These are phyloP conservation scores for Sphyrna mokarran DNA, from an alignment of 2,113 vertebrate genomes.

Conservation along the genomic window DNA sequence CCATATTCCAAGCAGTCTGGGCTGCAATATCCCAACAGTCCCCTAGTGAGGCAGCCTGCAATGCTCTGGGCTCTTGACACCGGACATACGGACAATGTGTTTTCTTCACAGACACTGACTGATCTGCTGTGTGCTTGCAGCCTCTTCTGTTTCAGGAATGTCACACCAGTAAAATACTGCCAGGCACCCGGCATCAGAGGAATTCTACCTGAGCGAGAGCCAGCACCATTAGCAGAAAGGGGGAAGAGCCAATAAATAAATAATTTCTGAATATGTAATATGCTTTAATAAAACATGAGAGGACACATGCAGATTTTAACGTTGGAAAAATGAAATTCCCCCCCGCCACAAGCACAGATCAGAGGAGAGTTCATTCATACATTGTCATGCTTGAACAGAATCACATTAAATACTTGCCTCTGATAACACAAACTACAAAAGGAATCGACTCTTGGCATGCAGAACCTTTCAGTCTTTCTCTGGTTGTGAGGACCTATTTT, in stretches of 20 bases:
- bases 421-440: conserved; percentile 25
- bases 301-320: background rate
- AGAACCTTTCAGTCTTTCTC: background rate
- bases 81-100: background rate
- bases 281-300: conserved; percentile 24
- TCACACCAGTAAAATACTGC: background rate
- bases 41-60: no score
- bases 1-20: background rate
- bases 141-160: background rate
- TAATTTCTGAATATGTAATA: background rate
- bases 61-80: no score
- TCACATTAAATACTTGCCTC: conserved; percentile 23
- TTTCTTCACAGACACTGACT: background rate
- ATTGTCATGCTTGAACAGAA: background rate
- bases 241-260: background rate
- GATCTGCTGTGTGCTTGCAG: background rate
- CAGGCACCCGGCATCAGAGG: background rate
- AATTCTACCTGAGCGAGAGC: background rate
- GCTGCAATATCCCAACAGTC: background rate
- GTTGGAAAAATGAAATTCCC: background rate
- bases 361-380: conserved; percentile 14
- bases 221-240: background rate
- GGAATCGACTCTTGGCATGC: background rate
- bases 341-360: background rate
- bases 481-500: background rate